A percentile compares a stretch with the other conserved stretches of the same genome.
Conservation (phyloP, 35 echinoderm and acorn worm species). For the Heliocidaris tuberculata region DNA sequence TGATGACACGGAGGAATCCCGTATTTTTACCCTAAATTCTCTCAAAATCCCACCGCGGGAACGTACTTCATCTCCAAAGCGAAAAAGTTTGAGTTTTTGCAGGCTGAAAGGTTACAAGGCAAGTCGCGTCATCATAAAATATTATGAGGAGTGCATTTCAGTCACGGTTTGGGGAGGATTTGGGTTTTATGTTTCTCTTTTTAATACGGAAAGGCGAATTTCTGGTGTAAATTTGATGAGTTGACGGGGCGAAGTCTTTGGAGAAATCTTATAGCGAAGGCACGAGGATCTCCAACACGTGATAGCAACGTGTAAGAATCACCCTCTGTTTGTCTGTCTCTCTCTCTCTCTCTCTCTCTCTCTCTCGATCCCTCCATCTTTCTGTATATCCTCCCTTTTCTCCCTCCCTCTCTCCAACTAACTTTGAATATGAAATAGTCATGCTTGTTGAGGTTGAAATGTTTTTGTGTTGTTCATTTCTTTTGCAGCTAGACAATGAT, state of each 20-base stretch:
- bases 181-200: neutral
- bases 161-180: neutral
- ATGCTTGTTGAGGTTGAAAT: too few species aligned
- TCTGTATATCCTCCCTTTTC: neutral
- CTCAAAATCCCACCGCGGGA: neutral
- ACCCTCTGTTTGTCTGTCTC: too few species aligned
- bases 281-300: neutral
- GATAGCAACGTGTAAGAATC: neutral
- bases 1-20: slow-evolving; percentile 26
- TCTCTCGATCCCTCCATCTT: neutral
- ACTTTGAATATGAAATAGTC: too few species aligned
- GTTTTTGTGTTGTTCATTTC: too few species aligned
- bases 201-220: neutral
- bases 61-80: neutral
- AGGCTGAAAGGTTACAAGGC: neutral
- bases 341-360: too few species aligned
- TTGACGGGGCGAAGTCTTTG: neutral
- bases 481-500: too few species aligned
- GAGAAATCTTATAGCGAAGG: neutral
- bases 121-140: slow-evolving; percentile 29
- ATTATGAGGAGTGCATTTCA: neutral
- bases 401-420: too few species aligned
- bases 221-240: neutral
- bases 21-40: slow-evolving; percentile 32
- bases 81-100: neutral